Evolutionary conservation across 2,113 vertebrate genomes (phyloP).

Genomic region (Leptocoma aspasia): DNA sequence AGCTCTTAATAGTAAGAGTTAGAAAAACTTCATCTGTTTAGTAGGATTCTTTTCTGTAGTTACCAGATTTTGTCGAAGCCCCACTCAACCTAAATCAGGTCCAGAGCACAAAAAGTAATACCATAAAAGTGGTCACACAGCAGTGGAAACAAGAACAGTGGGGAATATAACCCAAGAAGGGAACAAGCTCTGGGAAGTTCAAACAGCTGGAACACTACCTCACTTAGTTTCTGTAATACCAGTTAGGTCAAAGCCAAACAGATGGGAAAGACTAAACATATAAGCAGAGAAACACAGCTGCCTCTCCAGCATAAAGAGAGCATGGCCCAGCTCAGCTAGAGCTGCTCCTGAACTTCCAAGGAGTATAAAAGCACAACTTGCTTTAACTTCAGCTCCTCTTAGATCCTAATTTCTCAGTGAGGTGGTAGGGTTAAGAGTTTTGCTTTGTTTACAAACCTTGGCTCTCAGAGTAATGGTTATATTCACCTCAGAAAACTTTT

Average conservation of each 20-base stretch:
- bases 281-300: background rate
- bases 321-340: background rate
- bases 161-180: background rate
- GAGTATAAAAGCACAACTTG: background rate
- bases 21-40: background rate
- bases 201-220: background rate
- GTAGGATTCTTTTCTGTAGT: background rate
- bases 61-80: background rate
- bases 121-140: background rate
- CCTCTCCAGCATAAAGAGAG: background rate
- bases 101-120: background rate
- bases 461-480: background rate
- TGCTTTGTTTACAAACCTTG: background rate
- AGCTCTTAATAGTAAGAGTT: background rate
- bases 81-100: background rate
- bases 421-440: background rate
- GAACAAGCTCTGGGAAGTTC: background rate
- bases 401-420: background rate
- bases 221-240: background rate
- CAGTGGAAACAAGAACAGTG: background rate
- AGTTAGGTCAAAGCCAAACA: background rate
- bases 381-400: background rate
- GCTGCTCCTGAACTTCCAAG: background rate
- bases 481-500: background rate
- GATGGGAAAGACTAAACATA: accelerated